Evolutionary conservation across 1,140 invertebrate genomes (phyloP).

Genomic region (Drosophila mauritiana): DNA sequence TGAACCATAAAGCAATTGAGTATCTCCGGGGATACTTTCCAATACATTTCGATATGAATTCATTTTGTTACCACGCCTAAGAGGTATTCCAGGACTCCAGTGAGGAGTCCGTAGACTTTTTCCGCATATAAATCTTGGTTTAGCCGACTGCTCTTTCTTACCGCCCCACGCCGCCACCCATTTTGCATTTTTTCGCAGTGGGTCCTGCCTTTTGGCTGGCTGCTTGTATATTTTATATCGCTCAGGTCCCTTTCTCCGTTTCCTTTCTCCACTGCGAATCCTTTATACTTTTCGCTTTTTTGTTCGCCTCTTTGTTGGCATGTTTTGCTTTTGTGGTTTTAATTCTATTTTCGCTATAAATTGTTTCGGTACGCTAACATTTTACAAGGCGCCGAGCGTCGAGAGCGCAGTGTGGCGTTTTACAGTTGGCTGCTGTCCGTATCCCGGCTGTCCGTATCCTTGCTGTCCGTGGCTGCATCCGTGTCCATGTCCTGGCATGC

Average conservation of each 20-base stretch:
- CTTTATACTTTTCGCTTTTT: slow-evolving; percentile 29
- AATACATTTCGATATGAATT: neutral
- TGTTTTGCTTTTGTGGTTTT: slow-evolving; percentile 82
- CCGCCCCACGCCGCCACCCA: neutral
- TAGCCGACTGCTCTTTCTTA: slow-evolving; percentile 65
- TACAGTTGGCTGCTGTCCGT: slow-evolving; percentile 64
- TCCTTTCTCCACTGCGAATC: slow-evolving; percentile 40
- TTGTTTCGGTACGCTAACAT: slow-evolving; percentile 79
- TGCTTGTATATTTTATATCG: slow-evolving; percentile 58
- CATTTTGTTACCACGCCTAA: neutral
- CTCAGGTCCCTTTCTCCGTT: slow-evolving; percentile 42
- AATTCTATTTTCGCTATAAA: slow-evolving; percentile 83
- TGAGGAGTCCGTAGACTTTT: slow-evolving; percentile 17
- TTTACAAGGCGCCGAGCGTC: slow-evolving; percentile 61
- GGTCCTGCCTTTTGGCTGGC: slow-evolving; percentile 54
- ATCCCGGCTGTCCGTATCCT: slow-evolving; percentile 24
- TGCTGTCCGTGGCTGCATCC: slow-evolving; percentile 32
- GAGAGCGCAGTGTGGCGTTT: slow-evolving; percentile 56
- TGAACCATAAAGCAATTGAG: neutral
- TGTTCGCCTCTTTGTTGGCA: slow-evolving; percentile 41
- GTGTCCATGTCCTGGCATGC: slow-evolving; percentile 54
- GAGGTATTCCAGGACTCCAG: slow-evolving; percentile 14
- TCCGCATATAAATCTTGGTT: slow-evolving; percentile 82
- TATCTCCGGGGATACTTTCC: neutral
- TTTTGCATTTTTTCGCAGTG: slow-evolving; percentile 19